Conservation (phyloP, 1,140 invertebrate genomes). For the Teleopsis dalmanni region DNA sequence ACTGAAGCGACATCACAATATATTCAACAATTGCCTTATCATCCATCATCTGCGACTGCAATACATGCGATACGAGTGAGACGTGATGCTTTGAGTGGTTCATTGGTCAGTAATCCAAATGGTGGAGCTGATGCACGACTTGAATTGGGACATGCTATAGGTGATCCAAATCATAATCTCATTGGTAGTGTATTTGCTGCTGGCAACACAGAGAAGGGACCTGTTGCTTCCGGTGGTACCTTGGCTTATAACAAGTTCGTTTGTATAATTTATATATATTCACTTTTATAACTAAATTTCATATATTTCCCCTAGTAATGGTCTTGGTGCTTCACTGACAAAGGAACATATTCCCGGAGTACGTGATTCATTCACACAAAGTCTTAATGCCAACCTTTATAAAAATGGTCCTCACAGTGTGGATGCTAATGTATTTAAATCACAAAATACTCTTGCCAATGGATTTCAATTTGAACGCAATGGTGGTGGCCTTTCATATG, state of each 20-base stretch:
- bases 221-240: constrained; percentile 16
- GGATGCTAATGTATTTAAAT: constrained; percentile 33
- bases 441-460: constrained; percentile 35
- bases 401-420: constrained; percentile 31
- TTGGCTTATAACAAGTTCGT: constrained; percentile 29
- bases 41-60: constrained; percentile 14
- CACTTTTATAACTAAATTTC: background rate
- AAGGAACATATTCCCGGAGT: constrained; percentile 24
- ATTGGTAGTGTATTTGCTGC: constrained; percentile 27
- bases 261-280: background rate
- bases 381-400: constrained; percentile 23
- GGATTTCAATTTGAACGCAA: constrained; percentile 35
- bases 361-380: constrained; percentile 23
- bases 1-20: constrained; percentile 21
- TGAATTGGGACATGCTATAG: constrained; percentile 25
- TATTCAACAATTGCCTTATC: constrained; percentile 20
- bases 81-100: constrained; percentile 20
- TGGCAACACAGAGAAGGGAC: constrained; percentile 24
- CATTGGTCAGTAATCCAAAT: constrained; percentile 25
- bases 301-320: constrained; percentile 15
- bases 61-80: constrained; percentile 25
- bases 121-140: constrained; percentile 28
- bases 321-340: constrained; percentile 21
- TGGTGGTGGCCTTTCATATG: constrained; percentile 31
- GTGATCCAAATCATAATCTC: constrained; percentile 30